Evolutionary conservation across 2,113 vertebrate genomes (phyloP).

Genomic region (Heterotis niloticus): DNA sequence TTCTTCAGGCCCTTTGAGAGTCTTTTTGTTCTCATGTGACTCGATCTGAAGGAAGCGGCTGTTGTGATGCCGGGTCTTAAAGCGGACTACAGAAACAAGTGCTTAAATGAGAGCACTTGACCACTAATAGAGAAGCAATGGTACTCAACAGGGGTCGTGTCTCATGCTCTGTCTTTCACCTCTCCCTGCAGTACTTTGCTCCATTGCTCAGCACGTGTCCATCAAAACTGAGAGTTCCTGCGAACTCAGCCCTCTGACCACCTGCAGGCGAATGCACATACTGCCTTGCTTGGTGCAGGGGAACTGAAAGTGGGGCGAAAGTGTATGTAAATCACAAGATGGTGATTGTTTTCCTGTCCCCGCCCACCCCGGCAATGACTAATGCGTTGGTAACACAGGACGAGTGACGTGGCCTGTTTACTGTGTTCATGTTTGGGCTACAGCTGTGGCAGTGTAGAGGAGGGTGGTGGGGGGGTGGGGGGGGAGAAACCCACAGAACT

Average conservation of each 20-base stretch:
- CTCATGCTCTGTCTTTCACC: not conserved
- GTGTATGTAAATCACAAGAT: not conserved
- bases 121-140: not conserved
- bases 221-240: no score
- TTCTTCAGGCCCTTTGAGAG: not conserved
- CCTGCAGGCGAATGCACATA: not conserved
- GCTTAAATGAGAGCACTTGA: slow-evolving; percentile 8
- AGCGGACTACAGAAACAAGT: not conserved
- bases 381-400: not conserved
- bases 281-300: not conserved
- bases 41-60: not conserved
- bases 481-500: not conserved
- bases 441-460: not conserved
- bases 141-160: not conserved
- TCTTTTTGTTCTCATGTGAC: not conserved
- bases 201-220: not conserved
- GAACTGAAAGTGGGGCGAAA: slow-evolving; percentile 2
- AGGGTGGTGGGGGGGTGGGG: not conserved
- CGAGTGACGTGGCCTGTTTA: not conserved
- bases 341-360: not conserved
- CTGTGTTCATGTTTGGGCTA: not conserved
- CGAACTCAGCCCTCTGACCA: not conserved
- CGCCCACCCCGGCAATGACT: not conserved
- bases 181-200: not conserved
- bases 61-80: not conserved